These are phyloP conservation scores for Dendrocopos noguchii DNA, from an alignment of 2,113 vertebrate species.

Conservation along the genomic window DNA sequence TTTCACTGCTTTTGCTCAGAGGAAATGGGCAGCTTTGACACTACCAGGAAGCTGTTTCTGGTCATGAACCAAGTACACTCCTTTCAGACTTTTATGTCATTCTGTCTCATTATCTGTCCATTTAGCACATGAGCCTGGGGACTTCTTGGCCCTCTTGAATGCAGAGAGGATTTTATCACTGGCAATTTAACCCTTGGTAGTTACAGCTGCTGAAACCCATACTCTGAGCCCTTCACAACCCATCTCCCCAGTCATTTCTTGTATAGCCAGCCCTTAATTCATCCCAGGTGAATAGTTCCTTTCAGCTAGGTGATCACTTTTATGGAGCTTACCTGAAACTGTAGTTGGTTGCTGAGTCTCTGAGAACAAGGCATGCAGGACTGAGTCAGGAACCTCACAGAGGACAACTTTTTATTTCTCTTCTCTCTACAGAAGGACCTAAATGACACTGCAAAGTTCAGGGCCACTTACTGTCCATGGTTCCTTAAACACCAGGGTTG, in stretches of 20 bases:
- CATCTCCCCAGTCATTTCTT: background rate
- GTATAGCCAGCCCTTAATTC: background rate
- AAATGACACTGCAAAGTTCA: background rate
- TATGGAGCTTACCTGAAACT: rapidly evolving
- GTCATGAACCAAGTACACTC: background rate
- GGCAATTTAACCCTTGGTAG: background rate
- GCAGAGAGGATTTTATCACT: background rate
- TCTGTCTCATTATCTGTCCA: background rate
- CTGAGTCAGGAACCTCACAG: background rate
- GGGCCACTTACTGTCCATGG: background rate
- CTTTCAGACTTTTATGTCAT: background rate
- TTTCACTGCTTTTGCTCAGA: background rate
- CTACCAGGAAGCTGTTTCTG: background rate
- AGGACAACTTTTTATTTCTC: background rate
- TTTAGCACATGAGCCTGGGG: background rate
- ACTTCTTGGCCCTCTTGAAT: background rate
- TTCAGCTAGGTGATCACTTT: background rate
- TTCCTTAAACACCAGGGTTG: background rate
- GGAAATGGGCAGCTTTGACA: background rate
- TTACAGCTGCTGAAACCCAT: background rate
- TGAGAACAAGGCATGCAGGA: background rate
- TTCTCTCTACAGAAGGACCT: background rate
- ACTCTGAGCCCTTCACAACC: background rate
- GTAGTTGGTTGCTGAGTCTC: background rate
- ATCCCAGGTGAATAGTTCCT: background rate